These are phyloP conservation scores for Sceloporus undulatus DNA, from an alignment of 2,113 vertebrate species.

Conservation along the genomic window DNA sequence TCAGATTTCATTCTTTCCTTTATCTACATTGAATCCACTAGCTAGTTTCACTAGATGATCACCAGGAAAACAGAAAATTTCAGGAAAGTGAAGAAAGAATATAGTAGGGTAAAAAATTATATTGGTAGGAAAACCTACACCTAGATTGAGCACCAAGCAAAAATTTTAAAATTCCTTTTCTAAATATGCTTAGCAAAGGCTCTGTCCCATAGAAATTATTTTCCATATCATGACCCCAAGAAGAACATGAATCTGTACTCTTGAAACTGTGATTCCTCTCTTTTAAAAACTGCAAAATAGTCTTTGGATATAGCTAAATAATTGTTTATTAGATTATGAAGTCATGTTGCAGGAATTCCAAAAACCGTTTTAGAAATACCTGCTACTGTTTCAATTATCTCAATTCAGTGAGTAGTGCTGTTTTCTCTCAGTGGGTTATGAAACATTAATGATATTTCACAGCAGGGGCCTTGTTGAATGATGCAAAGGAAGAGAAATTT, in stretches of 20 bases:
- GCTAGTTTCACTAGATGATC: not conserved
- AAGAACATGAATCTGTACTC: not conserved
- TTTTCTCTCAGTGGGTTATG: conserved; percentile 67
- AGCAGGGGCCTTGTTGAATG: conserved; percentile 61
- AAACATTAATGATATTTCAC: conserved; percentile 71
- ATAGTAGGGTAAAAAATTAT: not conserved
- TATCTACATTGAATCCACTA: not conserved
- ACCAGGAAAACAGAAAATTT: not conserved
- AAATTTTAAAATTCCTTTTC: not conserved
- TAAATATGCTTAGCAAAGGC: not conserved
- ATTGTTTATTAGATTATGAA: conserved; percentile 54
- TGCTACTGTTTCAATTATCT: conserved; percentile 69
- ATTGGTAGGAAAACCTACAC: not conserved
- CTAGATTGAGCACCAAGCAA: not conserved
- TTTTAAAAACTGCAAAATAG: conserved; percentile 38
- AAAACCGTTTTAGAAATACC: conserved; percentile 69
- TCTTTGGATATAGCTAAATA: conserved; percentile 53
- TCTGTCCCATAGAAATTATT: not conserved
- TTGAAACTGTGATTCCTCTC: fast-evolving
- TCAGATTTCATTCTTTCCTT: not conserved
- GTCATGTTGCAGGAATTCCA: conserved; percentile 54
- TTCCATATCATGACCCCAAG: not conserved
- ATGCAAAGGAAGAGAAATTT: conserved; percentile 59
- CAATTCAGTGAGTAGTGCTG: conserved; percentile 62
- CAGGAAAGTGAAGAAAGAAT: too few relatives aligned